These are phyloP conservation scores for Plagiodera versicolora DNA, from an alignment of 2,888 invertebrate genomes.

Conservation along the genomic window DNA sequence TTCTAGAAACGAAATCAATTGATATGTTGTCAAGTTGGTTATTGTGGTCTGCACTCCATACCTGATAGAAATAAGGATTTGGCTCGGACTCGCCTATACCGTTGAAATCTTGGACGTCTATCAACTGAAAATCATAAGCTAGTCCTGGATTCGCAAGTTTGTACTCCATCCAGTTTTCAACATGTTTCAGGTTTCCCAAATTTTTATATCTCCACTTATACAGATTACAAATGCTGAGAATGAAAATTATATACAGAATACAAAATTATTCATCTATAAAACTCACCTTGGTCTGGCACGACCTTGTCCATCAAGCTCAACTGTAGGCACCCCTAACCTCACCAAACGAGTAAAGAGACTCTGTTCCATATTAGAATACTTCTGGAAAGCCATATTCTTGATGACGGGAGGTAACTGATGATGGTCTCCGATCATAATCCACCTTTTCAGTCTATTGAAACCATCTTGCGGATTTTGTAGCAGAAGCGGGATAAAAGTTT, in stretches of 20 bases:
- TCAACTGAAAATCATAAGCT: conserved; percentile 87
- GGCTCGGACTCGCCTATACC: conserved; percentile 97
- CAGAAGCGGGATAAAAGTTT: conserved; percentile 97
- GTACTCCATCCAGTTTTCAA: conserved; percentile 82
- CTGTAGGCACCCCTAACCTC: conserved; percentile 93
- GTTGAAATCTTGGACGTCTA: conserved; percentile 96
- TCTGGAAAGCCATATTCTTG: conserved; percentile 99
- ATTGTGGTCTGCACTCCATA: conserved; percentile 43
- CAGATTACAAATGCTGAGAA: conserved; percentile 79
- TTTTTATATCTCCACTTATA: conserved; percentile 97
- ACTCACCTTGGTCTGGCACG: conserved; percentile 80
- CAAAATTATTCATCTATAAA: no score
- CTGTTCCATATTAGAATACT: conserved; percentile 99
- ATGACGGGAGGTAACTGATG: conserved; percentile 99
- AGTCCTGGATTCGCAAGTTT: conserved; percentile 91
- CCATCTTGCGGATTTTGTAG: conserved; percentile 99
- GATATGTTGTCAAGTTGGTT: background rate
- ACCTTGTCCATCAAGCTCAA: conserved; percentile 97
- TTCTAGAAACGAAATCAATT: conserved; percentile 58
- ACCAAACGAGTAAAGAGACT: conserved; percentile 96
- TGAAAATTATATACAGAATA: no score
- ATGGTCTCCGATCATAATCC: conserved; percentile 99
- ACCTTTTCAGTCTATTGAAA: conserved; percentile 91
- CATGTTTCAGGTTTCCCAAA: conserved; percentile 92
- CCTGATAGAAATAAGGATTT: conserved; percentile 98